Percentiles rank a stretch among this genome's conserved stretches.
phyloP scores from a whole-genome alignment of 2,797 vertebrate species.

The Heteromormyrus szaboi region DNA sequence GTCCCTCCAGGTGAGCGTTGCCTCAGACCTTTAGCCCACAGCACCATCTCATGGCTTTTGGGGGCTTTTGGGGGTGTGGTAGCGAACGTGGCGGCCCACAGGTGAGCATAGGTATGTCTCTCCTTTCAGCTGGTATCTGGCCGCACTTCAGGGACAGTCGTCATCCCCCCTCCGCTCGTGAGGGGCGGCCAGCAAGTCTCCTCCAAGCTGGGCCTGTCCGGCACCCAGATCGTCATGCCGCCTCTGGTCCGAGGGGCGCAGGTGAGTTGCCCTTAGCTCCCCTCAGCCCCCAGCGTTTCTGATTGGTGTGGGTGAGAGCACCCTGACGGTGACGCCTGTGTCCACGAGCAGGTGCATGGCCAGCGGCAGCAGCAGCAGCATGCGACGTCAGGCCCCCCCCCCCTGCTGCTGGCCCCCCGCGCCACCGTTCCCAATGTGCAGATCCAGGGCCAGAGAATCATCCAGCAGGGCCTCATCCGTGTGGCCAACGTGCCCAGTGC shows the following conservation, averaged over 20 bases:
- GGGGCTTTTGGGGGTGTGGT: not conserved
- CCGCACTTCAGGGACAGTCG: conserved; percentile 72
- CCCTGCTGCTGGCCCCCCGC: conserved; percentile 76
- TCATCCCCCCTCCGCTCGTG: conserved; percentile 86
- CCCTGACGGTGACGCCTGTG: not conserved
- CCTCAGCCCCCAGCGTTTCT: conserved; percentile 21
- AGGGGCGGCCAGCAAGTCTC: conserved; percentile 78
- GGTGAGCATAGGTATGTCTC: not conserved
- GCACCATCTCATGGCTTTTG: not conserved
- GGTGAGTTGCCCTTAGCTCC: conserved; percentile 56
- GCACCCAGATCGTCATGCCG: conserved; percentile 87
- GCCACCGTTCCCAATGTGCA: conserved; percentile 68
- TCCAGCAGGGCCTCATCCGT: conserved; percentile 82
- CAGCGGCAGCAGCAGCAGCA: conserved; percentile 84
- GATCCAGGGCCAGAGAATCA: conserved; percentile 73
- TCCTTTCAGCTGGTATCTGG: conserved; percentile 64
- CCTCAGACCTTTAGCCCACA: not conserved
- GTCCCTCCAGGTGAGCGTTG: conserved; percentile 70
- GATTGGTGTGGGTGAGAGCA: conserved; percentile 17
- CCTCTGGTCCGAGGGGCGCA: conserved; percentile 88
- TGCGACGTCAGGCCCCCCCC: conserved; percentile 80
- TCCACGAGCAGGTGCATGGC: conserved; percentile 84
- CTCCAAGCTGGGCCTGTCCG: conserved; percentile 69
- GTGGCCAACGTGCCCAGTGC: conserved; percentile 70
- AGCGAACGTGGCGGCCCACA: too few species aligned